Evolutionary conservation across 2,797 vertebrate species (phyloP), one percentile per base, ranked within the genome.

Genomic region (Urosaurus nigricauda): DNA sequence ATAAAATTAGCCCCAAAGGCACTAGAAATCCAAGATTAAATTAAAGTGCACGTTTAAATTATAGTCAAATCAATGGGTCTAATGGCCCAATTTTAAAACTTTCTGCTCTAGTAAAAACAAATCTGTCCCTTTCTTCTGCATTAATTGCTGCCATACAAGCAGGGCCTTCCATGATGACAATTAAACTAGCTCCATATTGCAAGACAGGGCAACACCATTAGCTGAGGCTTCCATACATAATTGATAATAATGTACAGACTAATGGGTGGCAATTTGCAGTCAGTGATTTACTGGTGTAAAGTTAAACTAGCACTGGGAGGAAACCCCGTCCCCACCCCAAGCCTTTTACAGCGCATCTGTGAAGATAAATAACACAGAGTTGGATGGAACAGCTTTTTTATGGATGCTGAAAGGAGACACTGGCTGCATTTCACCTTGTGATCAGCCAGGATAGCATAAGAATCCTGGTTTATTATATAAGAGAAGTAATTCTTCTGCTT

Each of bases 71-170:
- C 19, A 32, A 0, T 40, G 2, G 0, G 16, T 51, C 32, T 79
- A 51, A 47, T 0, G 14, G 35, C 2, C 43, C 6, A 1, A 2
- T 6, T 0, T 29, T n/a, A 40, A 78, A 63, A n/a, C 17, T 19
- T 77, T 24, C 56, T 63, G 17, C 17, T 5, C 37, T 37, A 78
- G 26, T 63, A 77, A 3, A 63, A 32, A 63, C 47, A 43, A 47
- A 17, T 2, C 9, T 63, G 74, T 7, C 8, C 29, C 7, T 47
- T 63, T 63, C 9, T 58, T 37, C 29, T 56, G 35, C 5, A n/a
- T 47, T 86, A 79, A 60, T 37, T 86, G 19, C 32, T 78, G 29
- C 63, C 21, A 11, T 56, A n/a, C 7, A 75, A 60, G 53, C 40
- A 47, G 26, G 21, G 29, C 24, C 19, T 53, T 32, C 51, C 26